phyloP scores from a whole-genome alignment of 2,797 vertebrate genomes.

The Pygocentrus nattereri region DNA sequence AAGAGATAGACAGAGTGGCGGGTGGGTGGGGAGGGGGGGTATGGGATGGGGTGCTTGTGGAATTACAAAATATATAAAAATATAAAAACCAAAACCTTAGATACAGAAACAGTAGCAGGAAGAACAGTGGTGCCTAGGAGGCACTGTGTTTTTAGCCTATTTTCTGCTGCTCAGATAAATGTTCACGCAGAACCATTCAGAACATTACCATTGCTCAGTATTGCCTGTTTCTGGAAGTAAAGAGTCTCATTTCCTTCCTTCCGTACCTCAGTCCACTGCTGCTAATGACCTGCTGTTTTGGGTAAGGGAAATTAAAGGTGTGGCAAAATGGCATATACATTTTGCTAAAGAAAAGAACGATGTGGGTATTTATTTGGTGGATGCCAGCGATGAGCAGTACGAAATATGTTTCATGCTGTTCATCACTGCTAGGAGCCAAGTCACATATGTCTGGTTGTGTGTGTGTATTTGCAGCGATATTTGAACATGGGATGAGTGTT shows the following conservation, averaged over 20 bases:
- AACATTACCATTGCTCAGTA: not conserved
- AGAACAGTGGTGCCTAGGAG: constrained; percentile 11
- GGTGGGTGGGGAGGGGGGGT: not conserved
- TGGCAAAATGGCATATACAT: not conserved
- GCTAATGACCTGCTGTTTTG: not conserved
- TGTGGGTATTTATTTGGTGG: too few relatives aligned
- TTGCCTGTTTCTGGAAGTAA: constrained; percentile 17
- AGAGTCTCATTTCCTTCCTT: constrained; percentile 4
- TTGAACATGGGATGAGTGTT: constrained; percentile 7
- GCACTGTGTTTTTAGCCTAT: not conserved
- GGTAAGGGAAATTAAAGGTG: not conserved
- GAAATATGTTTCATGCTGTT: too few relatives aligned
- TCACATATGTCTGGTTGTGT: not conserved
- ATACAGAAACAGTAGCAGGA: constrained; percentile 1
- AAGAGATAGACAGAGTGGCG: not conserved
- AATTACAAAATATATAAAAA: not conserved
- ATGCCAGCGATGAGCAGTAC: too few relatives aligned
- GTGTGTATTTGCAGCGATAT: constrained; percentile 5
- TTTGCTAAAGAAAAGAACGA: not conserved
- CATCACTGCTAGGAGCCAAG: not conserved
- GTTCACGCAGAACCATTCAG: constrained; percentile 1
- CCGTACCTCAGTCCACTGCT: constrained; percentile 19
- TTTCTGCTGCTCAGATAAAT: constrained; percentile 14
- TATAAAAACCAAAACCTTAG: not conserved
- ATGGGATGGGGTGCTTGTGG: too few relatives aligned